Conservation (phyloP, 2,888 invertebrate species). For the Leucophora obtusa region DNA sequence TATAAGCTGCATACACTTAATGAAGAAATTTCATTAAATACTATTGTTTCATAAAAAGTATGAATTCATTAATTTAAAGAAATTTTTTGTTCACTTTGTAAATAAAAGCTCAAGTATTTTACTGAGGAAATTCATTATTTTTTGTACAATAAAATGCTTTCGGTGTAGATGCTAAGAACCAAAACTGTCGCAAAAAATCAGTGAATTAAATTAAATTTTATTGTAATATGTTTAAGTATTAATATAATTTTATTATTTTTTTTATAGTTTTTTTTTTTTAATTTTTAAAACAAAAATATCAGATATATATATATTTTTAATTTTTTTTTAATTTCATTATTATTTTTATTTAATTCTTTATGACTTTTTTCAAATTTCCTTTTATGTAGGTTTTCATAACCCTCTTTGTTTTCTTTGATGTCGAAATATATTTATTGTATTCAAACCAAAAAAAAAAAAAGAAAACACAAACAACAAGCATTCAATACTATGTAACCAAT, state of each 20-base stretch:
- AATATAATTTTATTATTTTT: not conserved
- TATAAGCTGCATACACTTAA: too few relatives aligned
- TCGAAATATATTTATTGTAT: not conserved
- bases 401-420: not conserved
- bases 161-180: too few relatives aligned
- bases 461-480: constrained; percentile 7
- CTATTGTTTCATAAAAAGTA: too few relatives aligned
- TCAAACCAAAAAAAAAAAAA: not conserved
- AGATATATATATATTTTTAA: not conserved
- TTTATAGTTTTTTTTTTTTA: not conserved
- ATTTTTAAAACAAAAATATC: too few relatives aligned
- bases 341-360: not conserved
- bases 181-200: not conserved
- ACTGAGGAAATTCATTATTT: too few relatives aligned
- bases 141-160: too few relatives aligned
- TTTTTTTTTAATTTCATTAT: not conserved
- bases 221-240: not conserved
- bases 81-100: too few relatives aligned
- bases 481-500: constrained; percentile 22
- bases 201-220: not conserved
- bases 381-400: not conserved
- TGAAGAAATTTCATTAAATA: too few relatives aligned
- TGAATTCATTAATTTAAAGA: too few relatives aligned
- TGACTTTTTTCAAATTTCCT: not conserved
- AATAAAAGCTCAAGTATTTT: too few relatives aligned